Evolutionary conservation across 2,888 invertebrate genomes (phyloP), one percentile per base, ranked within the genome.

Genomic region (Phoenoteleia sp.): DNA sequence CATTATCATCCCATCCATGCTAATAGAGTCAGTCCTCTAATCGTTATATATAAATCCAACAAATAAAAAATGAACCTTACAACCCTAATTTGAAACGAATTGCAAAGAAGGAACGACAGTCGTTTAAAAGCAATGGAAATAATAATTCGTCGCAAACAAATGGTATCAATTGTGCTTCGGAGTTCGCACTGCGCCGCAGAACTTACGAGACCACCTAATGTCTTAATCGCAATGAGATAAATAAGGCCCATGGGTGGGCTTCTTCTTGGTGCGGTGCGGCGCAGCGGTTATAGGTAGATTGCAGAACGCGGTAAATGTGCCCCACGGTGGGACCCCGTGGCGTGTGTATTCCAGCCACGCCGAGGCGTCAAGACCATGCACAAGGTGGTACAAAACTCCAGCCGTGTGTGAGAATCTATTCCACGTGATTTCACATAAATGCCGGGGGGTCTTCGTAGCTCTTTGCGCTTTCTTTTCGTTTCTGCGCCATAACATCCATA

Each of bases 331-430:
- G 88, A 62, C 87, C 72, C 62, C 67, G 81, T 71, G 60, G 86
- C 75, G 86, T 45, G 62, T 52, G 79, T 36, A 58, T 72, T 64
- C 25, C 64, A 21, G 74, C 60, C 71, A 74, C 42, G 64, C 69
- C 72, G 62, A 74, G 87, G 86, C 88, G 86, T 88, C 88, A 84
- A 88, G 89, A 86, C 88, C 85, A 86, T 86, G 87, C 89, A 90
- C 88, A 92, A 90, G 91, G 93, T 91, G 92, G 91, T 86, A 92
- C 91, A 88, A 92, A 90, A 87, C 91, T 92, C 92, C 92, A 91
- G 54, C 92, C 90, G 91, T 88, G 92, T 92, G 92, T 92, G 92
- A 92, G 92, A 92, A 92, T 92, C 91, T 89, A 92, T 92, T 92
- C 92, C 92, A 86, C 87, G 86, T 90, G 91, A 92, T 91, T 92